Conservation (phyloP, 2,888 invertebrate species). For the Cinara cedri region DNA sequence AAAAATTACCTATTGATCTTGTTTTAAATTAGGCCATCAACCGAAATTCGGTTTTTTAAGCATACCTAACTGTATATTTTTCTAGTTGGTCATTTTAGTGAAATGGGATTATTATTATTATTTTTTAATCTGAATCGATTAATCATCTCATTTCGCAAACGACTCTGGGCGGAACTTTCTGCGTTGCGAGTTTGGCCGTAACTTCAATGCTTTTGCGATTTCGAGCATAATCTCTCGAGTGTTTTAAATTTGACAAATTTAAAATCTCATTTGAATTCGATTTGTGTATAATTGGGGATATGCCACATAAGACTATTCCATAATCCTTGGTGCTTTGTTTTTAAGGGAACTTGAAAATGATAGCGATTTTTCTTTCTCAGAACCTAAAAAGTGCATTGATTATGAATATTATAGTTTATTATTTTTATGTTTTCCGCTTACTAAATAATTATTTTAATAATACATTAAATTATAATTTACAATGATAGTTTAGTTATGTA, state of each 20-base stretch:
- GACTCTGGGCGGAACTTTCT: not conserved
- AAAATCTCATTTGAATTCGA: not conserved
- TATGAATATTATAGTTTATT: no score
- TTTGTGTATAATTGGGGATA: not conserved
- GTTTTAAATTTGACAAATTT: not conserved
- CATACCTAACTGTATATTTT: not conserved
- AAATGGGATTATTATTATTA: not conserved
- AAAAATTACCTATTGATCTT: not conserved
- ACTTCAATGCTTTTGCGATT: not conserved
- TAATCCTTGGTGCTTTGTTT: no score
- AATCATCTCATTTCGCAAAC: conserved; percentile 18
- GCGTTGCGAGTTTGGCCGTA: not conserved
- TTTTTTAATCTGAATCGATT: conserved; percentile 16
- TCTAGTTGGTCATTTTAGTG: not conserved
- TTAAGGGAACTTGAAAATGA: no score
- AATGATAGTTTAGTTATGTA: no score
- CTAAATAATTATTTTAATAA: no score
- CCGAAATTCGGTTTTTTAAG: no score
- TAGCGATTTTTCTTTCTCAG: not conserved
- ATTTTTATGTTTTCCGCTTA: no score
- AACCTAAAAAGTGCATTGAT: no score
- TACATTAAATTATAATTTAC: no score
- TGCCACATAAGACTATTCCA: not conserved
- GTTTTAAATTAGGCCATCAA: not conserved
- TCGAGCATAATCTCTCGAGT: not conserved